These are phyloP conservation scores for Neomorphus geoffroyi DNA, from an alignment of 2,797 vertebrate genomes.

Conservation along the genomic window DNA sequence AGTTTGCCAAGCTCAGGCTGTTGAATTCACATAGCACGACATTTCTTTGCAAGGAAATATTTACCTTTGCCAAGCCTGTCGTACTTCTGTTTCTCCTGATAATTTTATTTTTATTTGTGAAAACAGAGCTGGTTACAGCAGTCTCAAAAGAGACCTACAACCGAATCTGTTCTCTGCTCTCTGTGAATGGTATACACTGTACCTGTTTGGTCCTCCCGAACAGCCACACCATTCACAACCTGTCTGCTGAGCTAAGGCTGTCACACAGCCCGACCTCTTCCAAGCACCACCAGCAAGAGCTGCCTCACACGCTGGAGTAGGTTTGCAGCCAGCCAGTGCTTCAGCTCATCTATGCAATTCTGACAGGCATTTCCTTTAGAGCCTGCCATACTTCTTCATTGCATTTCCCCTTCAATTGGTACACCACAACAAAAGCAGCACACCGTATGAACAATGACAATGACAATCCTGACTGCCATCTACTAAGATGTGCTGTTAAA, in stretches of 20 bases:
- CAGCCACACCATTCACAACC: not conserved
- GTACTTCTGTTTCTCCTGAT: not conserved
- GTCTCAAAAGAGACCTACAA: not conserved
- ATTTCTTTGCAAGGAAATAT: not conserved
- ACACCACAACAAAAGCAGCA: not conserved
- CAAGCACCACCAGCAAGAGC: not conserved
- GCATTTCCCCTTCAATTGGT: not conserved
- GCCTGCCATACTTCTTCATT: not conserved
- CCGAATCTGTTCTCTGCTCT: not conserved
- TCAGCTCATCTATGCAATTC: not conserved
- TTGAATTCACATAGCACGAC: not conserved
- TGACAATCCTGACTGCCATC: not conserved
- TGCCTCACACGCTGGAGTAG: slow-evolving; percentile 32
- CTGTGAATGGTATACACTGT: not conserved
- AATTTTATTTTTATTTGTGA: not conserved
- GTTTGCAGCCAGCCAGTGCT: slow-evolving; percentile 5
- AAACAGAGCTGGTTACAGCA: not conserved
- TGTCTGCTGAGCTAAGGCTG: not conserved
- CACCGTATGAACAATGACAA: not conserved
- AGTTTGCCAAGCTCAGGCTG: not conserved
- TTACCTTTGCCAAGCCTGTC: not conserved
- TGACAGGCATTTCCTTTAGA: not conserved
- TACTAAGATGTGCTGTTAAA: not conserved
- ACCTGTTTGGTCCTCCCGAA: not conserved
- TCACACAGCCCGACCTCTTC: not conserved